Conservation (phyloP, 2,888 invertebrate species). For the Diploptera punctata region DNA sequence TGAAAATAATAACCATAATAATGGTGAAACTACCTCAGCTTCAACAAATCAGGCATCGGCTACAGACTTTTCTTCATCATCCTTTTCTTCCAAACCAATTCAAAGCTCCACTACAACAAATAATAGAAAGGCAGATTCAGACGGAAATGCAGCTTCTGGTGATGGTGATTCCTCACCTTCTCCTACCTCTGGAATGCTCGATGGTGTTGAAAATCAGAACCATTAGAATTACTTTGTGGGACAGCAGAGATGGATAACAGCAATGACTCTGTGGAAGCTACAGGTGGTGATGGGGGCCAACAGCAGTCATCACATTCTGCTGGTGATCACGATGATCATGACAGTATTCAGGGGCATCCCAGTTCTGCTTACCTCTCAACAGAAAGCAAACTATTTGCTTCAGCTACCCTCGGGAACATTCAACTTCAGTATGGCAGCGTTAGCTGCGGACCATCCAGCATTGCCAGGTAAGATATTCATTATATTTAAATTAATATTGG, state of each 20-base stretch:
- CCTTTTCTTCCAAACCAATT: constrained; percentile 31
- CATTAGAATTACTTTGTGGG: constrained; percentile 80
- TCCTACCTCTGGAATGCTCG: constrained; percentile 48
- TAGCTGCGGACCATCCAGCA: constrained; percentile 75
- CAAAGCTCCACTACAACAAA: constrained; percentile 14
- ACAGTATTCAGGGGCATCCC: constrained; percentile 34
- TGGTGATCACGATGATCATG: constrained; percentile 35
- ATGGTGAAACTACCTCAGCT: constrained; percentile 34
- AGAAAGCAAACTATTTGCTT: constrained; percentile 84
- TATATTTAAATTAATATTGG: too few species aligned
- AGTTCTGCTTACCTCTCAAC: constrained; percentile 34
- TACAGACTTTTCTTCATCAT: constrained; percentile 34
- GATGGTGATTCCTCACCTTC: constrained; percentile 37
- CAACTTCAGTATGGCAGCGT: constrained; percentile 83
- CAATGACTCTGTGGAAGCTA: constrained; percentile 63
- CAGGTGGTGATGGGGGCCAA: constrained; percentile 34
- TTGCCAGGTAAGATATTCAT: constrained; percentile 79
- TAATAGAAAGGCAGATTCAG: constrained; percentile 24
- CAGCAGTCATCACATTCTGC: constrained; percentile 33
- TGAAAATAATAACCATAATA: constrained; percentile 27
- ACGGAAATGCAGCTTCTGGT: constrained; percentile 32
- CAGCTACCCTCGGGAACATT: constrained; percentile 66
- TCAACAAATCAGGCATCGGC: constrained; percentile 22
- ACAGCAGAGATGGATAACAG: constrained; percentile 66
- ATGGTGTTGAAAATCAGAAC: constrained; percentile 83